phyloP scores from a whole-genome alignment of 1,140 invertebrate genomes.

The Grapholita molesta region DNA sequence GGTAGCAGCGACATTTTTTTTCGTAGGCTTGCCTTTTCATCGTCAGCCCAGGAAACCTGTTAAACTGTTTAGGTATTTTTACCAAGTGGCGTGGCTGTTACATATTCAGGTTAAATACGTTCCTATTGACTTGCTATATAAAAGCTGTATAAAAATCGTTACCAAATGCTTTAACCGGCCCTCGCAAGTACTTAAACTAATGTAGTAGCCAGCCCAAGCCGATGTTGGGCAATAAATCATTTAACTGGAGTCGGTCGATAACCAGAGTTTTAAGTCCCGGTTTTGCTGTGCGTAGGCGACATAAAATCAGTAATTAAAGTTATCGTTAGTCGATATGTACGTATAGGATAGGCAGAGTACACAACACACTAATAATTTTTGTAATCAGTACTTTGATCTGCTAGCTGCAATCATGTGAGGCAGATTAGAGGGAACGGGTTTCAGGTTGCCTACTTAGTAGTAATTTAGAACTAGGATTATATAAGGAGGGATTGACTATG shows the following conservation, averaged over 20 bases:
- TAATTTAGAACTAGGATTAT: too few species aligned
- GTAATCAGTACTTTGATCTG: neutral
- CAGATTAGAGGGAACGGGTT: neutral
- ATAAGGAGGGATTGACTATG: too few species aligned
- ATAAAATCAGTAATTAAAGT: conserved; percentile 36
- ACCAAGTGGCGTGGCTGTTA: neutral
- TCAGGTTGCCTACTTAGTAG: too few species aligned
- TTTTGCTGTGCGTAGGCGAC: conserved; percentile 37
- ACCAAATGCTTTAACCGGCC: neutral
- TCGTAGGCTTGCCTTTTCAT: too few species aligned
- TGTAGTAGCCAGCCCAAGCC: neutral
- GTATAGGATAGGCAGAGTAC: conserved; percentile 11
- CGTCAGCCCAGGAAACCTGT: too few species aligned
- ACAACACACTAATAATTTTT: neutral
- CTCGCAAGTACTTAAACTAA: neutral
- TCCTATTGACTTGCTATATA: too few species aligned
- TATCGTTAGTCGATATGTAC: conserved; percentile 36
- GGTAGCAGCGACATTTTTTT: too few species aligned
- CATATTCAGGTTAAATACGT: too few species aligned
- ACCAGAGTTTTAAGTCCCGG: conserved; percentile 29
- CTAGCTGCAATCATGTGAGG: conserved; percentile 34
- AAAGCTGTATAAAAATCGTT: neutral
- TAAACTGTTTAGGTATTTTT: too few species aligned
- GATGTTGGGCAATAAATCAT: conserved; percentile 44
- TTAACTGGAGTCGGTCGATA: conserved; percentile 32